Evolutionary conservation across 2,888 invertebrate genomes (phyloP).

Genomic region (Lymantria monacha): DNA sequence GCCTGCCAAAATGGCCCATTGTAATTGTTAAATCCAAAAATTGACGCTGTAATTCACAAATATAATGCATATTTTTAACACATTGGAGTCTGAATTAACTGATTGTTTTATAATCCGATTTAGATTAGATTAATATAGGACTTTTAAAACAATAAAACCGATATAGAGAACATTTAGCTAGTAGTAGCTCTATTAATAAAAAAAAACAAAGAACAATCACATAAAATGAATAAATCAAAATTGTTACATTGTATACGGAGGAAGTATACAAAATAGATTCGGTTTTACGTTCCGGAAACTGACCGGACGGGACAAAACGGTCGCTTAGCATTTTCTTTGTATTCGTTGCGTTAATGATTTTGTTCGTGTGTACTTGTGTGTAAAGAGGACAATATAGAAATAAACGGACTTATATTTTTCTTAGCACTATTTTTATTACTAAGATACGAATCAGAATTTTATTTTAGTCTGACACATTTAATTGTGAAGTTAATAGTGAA

Average conservation of each 20-base stretch:
- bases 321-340: slow-evolving; percentile 35
- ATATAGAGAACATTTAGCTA: slow-evolving; percentile 6
- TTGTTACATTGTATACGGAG: slow-evolving; percentile 18
- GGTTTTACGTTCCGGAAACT: slow-evolving; percentile 32
- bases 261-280: slow-evolving; percentile 25
- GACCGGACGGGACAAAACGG: slow-evolving; percentile 38
- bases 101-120: too few relatives aligned
- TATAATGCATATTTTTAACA: too few relatives aligned
- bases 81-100: too few relatives aligned
- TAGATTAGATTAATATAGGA: too few relatives aligned
- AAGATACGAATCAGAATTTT: too few relatives aligned
- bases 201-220: slow-evolving; percentile 25
- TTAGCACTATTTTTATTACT: too few relatives aligned
- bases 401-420: too few relatives aligned
- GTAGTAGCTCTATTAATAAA: slow-evolving; percentile 8
- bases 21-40: too few relatives aligned
- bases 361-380: not conserved
- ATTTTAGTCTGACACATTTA: too few relatives aligned
- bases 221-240: slow-evolving; percentile 33
- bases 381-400: not conserved
- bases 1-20: too few relatives aligned
- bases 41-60: too few relatives aligned
- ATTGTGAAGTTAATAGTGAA: too few relatives aligned
- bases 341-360: slow-evolving; percentile 16
- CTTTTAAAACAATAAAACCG: slow-evolving; percentile 1